Percentiles rank a stretch among this genome's conserved stretches.
Conservation (phyloP, 2,888 invertebrate species). For the Liodrosophila aerea region DNA sequence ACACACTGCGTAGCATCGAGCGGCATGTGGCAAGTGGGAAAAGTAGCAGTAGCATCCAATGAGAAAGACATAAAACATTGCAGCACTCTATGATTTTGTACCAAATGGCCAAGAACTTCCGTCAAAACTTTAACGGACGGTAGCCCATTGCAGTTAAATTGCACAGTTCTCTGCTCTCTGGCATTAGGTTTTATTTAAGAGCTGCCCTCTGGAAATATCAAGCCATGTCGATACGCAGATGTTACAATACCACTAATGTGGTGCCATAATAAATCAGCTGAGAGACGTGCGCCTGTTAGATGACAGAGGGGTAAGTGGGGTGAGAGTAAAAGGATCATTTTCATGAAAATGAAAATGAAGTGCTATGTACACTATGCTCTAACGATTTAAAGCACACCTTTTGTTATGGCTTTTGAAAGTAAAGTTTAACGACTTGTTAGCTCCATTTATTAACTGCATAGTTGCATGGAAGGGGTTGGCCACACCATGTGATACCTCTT, state of each 20-base stretch:
- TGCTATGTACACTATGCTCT: too few relatives aligned
- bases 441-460: too few relatives aligned
- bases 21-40: conserved; percentile 30
- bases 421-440: too few relatives aligned
- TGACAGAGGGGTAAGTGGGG: too few relatives aligned
- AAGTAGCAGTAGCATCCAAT: conserved; percentile 18
- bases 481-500: too few relatives aligned
- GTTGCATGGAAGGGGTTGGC: too few relatives aligned
- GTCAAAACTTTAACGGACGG: conserved; percentile 35
- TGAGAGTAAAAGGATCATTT: too few relatives aligned
- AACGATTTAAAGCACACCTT: too few relatives aligned
- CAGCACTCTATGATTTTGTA: conserved; percentile 36
- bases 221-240: conserved; percentile 4
- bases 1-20: background rate
- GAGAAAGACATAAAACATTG: conserved; percentile 28
- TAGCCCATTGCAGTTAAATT: conserved; percentile 31
- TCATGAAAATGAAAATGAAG: too few relatives aligned
- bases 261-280: background rate
- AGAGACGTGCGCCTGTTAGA: too few relatives aligned
- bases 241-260: background rate
- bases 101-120: conserved; percentile 46
- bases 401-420: too few relatives aligned
- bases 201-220: background rate
- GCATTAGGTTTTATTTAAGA: background rate
- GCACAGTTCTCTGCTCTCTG: background rate